Evolutionary conservation across 2,888 invertebrate species (phyloP).

Genomic region (Drosophila limbata): DNA sequence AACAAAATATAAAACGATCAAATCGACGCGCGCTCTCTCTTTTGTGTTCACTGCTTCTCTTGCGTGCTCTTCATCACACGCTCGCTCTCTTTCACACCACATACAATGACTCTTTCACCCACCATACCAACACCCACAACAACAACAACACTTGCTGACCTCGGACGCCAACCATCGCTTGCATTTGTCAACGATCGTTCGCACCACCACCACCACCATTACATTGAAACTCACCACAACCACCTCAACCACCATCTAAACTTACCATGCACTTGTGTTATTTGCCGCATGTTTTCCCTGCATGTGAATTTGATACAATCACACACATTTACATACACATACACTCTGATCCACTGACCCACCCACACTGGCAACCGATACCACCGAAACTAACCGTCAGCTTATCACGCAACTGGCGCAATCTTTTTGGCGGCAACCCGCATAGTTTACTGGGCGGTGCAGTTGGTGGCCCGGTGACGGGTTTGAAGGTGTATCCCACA

Average conservation of each 20-base stretch:
- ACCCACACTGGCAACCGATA: constrained; percentile 20
- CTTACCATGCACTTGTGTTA: constrained; percentile 18
- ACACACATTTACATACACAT: constrained; percentile 1
- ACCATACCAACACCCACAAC: constrained; percentile 23
- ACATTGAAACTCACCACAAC: constrained; percentile 10
- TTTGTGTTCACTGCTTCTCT: constrained; percentile 79
- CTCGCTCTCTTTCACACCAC: constrained; percentile 31
- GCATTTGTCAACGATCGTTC: constrained; percentile 65
- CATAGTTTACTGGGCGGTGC: constrained; percentile 57
- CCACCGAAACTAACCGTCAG: constrained; percentile 71
- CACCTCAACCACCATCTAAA: neutral
- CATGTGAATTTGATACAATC: constrained; percentile 31
- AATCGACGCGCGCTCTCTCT: constrained; percentile 69
- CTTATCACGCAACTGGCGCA: constrained; percentile 84
- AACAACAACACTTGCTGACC: constrained; percentile 56
- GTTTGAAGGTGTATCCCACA: constrained; percentile 54
- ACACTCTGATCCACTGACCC: constrained; percentile 12
- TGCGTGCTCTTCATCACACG: constrained; percentile 69
- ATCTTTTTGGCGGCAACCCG: constrained; percentile 76
- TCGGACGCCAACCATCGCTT: constrained; percentile 71
- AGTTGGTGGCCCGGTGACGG: constrained; percentile 63
- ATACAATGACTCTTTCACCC: constrained; percentile 32
- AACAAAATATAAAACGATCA: constrained; percentile 26
- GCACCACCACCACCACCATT: constrained; percentile 26
- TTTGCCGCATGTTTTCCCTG: constrained; percentile 14